Conservation (phyloP, 1,140 invertebrate genomes). For the Sipha flava region DNA sequence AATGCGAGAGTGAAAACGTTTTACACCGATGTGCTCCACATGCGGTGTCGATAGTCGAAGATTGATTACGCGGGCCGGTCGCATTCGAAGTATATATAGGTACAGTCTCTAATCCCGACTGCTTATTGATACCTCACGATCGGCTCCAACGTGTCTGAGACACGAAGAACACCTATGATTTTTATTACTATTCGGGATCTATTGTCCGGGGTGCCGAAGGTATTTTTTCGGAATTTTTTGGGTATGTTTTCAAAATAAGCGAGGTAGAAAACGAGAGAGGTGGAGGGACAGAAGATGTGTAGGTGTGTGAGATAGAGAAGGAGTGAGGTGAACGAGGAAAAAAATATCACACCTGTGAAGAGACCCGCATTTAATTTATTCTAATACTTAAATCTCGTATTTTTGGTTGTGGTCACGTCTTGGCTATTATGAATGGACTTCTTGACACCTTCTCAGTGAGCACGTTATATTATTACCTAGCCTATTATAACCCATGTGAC, state of each 20-base stretch:
- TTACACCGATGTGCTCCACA: neutral
- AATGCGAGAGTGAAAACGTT: neutral
- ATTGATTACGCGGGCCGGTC: conserved; percentile 9
- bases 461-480: neutral
- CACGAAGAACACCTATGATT: conserved; percentile 7
- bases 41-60: conserved; percentile 22
- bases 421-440: conserved; percentile 26
- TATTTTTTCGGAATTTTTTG: conserved; percentile 11
- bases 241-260: neutral
- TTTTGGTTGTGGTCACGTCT: conserved; percentile 25
- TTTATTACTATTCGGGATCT: neutral
- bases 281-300: neutral
- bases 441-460: conserved; percentile 23
- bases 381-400: conserved; percentile 25
- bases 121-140: conserved; percentile 32
- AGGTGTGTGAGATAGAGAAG: too few relatives aligned
- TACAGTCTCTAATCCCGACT: conserved; percentile 13
- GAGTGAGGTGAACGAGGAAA: neutral
- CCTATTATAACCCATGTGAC: neutral
- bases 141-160: conserved; percentile 29
- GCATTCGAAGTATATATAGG: neutral
- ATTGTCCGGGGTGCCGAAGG: conserved; percentile 9
- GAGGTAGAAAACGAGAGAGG: neutral
- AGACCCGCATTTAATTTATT: conserved; percentile 29
- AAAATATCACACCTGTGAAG: conserved; percentile 24